Evolutionary conservation across 1,140 invertebrate species (phyloP).

Genomic region (Episyrphus balteatus): DNA sequence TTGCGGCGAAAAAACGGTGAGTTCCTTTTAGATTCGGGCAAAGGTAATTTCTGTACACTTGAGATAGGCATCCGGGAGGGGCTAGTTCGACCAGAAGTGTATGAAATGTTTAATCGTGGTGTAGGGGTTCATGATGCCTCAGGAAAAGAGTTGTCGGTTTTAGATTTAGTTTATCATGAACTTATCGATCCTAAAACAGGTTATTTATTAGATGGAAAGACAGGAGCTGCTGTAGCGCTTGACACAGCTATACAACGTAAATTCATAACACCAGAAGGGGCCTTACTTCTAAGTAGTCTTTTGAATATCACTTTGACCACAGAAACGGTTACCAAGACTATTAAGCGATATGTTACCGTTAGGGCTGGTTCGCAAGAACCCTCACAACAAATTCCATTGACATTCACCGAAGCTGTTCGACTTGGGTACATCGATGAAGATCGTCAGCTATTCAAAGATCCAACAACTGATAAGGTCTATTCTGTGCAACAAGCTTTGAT

Average conservation of each 20-base stretch:
- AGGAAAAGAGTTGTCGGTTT: constrained; percentile 63
- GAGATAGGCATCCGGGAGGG: constrained; percentile 53
- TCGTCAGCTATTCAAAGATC: constrained; percentile 68
- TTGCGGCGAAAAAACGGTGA: constrained; percentile 62
- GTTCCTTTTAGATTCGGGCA: constrained; percentile 64
- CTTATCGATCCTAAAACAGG: constrained; percentile 78
- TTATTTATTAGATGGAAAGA: constrained; percentile 66
- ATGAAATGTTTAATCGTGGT: constrained; percentile 70
- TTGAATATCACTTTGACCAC: constrained; percentile 75
- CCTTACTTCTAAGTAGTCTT: constrained; percentile 68
- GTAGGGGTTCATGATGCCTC: constrained; percentile 62
- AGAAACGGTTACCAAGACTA: constrained; percentile 70
- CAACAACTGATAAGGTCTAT: constrained; percentile 59
- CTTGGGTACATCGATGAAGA: constrained; percentile 70
- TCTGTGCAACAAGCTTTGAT: constrained; percentile 73
- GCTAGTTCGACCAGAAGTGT: constrained; percentile 61
- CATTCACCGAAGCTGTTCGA: constrained; percentile 64
- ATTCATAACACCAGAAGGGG: constrained; percentile 75
- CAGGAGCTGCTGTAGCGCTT: constrained; percentile 64
- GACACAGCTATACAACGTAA: constrained; percentile 75
- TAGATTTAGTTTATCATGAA: constrained; percentile 75
- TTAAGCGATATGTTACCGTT: constrained; percentile 66
- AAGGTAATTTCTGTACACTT: constrained; percentile 60
- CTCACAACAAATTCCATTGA: constrained; percentile 52
- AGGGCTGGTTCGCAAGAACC: constrained; percentile 42